Evolutionary conservation across 92 coral and sea anemone genomes (phyloP).

Genomic region (Heteractis magnifica): DNA sequence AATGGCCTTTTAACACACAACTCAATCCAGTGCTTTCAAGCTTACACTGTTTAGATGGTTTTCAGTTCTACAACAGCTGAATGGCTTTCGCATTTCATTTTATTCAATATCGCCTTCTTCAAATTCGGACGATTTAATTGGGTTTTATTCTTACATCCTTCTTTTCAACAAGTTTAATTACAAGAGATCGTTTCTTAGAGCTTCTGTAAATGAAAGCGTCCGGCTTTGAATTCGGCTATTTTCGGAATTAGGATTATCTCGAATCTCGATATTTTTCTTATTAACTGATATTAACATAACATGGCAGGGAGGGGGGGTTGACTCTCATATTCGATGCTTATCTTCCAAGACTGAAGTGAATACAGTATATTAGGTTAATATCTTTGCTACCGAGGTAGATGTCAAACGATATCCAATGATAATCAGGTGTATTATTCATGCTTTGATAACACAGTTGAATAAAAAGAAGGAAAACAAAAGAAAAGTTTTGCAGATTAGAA

Average conservation of each 20-base stretch:
- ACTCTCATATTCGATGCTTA: background rate
- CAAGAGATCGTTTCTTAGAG: too few species aligned
- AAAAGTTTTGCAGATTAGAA: too few species aligned
- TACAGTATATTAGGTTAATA: background rate
- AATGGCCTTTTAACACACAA: too few species aligned
- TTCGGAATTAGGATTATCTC: background rate
- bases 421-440: background rate
- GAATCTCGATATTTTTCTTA: background rate
- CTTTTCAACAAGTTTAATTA: background rate
- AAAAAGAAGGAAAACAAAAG: too few species aligned
- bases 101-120: background rate
- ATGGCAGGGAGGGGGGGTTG: background rate
- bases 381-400: background rate
- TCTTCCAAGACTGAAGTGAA: background rate
- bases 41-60: too few species aligned
- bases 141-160: background rate
- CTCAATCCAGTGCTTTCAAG: too few species aligned
- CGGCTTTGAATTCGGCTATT: background rate
- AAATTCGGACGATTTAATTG: background rate
- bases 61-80: too few species aligned
- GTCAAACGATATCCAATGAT: background rate
- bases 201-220: too few species aligned
- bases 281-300: background rate
- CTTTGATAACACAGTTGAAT: too few species aligned
- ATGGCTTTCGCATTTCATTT: too few species aligned